These are phyloP conservation scores for Periplaneta americana DNA, from an alignment of 1,140 invertebrate genomes.

Conservation along the genomic window DNA sequence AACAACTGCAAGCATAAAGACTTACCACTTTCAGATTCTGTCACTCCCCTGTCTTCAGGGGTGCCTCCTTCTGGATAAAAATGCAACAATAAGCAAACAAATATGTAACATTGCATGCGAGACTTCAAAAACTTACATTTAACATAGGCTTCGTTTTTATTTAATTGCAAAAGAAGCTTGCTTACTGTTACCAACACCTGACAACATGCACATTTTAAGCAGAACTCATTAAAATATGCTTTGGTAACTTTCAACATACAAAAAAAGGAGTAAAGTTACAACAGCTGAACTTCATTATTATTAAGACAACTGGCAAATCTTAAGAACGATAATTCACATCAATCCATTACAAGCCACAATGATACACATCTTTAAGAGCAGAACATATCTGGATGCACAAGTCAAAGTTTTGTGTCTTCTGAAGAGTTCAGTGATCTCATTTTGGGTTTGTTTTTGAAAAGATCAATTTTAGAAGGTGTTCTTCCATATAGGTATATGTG, in stretches of 20 bases:
- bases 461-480: not conserved
- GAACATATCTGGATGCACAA: no score
- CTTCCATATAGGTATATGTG: no score
- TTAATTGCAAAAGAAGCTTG: not conserved
- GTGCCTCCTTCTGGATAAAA: slow-evolving; percentile 2
- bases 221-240: not conserved
- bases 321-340: no score
- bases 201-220: not conserved
- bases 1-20: not conserved
- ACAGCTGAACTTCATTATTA: no score
- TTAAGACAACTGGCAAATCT: no score
- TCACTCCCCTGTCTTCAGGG: not conserved
- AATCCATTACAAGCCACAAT: no score
- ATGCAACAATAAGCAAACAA: slow-evolving; percentile 5
- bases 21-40: slow-evolving; percentile 10
- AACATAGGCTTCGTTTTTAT: not conserved
- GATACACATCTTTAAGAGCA: no score
- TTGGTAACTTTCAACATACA: not conserved
- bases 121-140: not conserved
- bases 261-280: no score
- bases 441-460: no score
- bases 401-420: no score
- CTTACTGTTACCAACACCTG: not conserved
- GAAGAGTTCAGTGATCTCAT: no score
- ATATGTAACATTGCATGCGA: not conserved